Evolutionary conservation across 2,888 invertebrate species (phyloP).

Genomic region (Sthenelais limicola): DNA sequence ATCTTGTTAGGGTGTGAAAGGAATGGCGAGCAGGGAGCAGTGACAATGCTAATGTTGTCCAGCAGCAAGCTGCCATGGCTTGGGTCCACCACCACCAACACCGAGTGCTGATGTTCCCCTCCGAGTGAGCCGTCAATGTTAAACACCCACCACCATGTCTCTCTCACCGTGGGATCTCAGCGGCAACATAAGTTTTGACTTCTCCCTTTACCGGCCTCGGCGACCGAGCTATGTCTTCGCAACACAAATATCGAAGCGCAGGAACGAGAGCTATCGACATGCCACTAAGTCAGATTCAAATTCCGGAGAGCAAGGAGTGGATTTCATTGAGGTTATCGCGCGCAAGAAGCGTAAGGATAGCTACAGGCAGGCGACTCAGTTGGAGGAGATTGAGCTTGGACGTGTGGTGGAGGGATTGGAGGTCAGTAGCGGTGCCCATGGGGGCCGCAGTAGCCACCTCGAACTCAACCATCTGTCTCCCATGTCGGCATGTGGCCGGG

Average conservation of each 20-base stretch:
- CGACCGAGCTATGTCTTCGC: conserved; percentile 71
- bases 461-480: conserved; percentile 12
- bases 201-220: conserved; percentile 68
- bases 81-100: background rate
- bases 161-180: conserved; percentile 69
- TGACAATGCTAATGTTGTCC: background rate
- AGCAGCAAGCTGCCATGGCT: background rate
- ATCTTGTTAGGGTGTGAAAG: conserved; percentile 1
- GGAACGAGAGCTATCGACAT: conserved; percentile 69
- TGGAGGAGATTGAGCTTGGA: conserved; percentile 46
- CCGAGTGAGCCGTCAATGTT: background rate
- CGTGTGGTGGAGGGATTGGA: conserved; percentile 30
- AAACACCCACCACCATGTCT: conserved; percentile 49
- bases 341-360: conserved; percentile 63
- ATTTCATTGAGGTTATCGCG: conserved; percentile 63
- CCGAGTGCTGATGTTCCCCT: background rate
- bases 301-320: conserved; percentile 46
- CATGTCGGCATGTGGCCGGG: conserved; percentile 16
- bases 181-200: conserved; percentile 68
- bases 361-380: conserved; percentile 59
- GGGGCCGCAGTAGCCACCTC: conserved; percentile 9
- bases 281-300: conserved; percentile 57
- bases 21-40: conserved; percentile 2
- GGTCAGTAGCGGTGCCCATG: conserved; percentile 3
- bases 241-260: conserved; percentile 62